Evolutionary conservation across 2,113 vertebrate species (phyloP).

Genomic region (Ictalurus furcatus): DNA sequence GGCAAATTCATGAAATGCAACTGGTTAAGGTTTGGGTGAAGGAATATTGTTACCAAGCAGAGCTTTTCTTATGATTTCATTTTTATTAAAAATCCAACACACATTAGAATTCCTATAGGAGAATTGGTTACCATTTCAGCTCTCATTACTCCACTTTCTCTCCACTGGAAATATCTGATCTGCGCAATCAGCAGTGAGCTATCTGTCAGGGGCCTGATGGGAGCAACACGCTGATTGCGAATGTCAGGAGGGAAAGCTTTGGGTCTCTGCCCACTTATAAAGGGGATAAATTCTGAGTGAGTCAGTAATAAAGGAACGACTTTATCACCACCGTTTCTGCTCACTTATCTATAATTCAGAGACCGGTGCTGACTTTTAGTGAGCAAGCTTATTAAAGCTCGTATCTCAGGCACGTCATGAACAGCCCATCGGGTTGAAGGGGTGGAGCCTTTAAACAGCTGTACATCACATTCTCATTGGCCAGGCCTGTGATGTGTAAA

Average conservation of each 20-base stretch:
- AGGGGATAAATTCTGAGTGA: constrained; percentile 49
- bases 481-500: constrained; percentile 45
- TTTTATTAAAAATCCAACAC: background rate
- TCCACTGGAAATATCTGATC: constrained; percentile 10
- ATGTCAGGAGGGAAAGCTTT: constrained; percentile 51
- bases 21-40: too few relatives aligned
- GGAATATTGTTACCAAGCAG: background rate
- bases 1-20: background rate
- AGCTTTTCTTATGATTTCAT: background rate
- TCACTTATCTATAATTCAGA: constrained; percentile 53
- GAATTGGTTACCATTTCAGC: background rate
- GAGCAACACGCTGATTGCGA: constrained; percentile 27
- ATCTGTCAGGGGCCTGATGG: constrained; percentile 6
- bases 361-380: constrained; percentile 42
- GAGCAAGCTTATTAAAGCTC: constrained; percentile 53
- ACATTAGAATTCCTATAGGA: background rate
- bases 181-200: constrained; percentile 16
- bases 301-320: constrained; percentile 50
- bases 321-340: constrained; percentile 49
- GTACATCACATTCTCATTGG: constrained; percentile 45
- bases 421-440: constrained; percentile 26
- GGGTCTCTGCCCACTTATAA: constrained; percentile 39
- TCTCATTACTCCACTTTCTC: background rate
- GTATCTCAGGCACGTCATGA: constrained; percentile 53
- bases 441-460: constrained; percentile 25